Conservation (phyloP, 2,113 vertebrate genomes). For the Marcusenius ussheri region DNA sequence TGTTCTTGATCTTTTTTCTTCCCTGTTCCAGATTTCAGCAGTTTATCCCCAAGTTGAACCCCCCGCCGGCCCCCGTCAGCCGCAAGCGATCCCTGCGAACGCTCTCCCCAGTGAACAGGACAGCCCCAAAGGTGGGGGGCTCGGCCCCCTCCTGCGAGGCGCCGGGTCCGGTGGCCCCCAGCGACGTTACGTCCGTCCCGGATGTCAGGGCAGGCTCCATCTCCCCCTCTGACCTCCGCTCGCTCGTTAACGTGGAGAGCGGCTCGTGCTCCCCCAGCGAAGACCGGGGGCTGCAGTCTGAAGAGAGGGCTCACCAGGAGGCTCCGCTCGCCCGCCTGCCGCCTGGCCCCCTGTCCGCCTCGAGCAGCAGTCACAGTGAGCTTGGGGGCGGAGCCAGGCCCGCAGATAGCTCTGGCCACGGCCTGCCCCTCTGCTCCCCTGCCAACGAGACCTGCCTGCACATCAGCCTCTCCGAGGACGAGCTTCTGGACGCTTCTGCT, state of each 20-base stretch:
- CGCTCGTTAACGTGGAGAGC: constrained; percentile 50
- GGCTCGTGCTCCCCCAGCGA: constrained; percentile 59
- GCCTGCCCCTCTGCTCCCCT: constrained; percentile 47
- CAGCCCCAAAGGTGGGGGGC: constrained; percentile 29
- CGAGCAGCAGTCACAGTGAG: constrained; percentile 49
- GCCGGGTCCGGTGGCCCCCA: constrained; percentile 33
- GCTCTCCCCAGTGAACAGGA: constrained; percentile 55
- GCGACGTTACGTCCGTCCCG: constrained; percentile 56
- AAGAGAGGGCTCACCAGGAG: constrained; percentile 51
- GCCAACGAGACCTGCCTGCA: constrained; percentile 69
- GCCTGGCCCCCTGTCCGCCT: constrained; percentile 44
- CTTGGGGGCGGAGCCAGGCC: constrained; percentile 39
- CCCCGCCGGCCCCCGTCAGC: constrained; percentile 57
- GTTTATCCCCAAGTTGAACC: constrained; percentile 70
- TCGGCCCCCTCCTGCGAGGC: not conserved
- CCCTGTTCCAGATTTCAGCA: constrained; percentile 52
- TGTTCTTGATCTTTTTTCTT: constrained; percentile 6
- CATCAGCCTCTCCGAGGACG: constrained; percentile 77
- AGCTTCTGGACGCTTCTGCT: constrained; percentile 56
- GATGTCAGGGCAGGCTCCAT: constrained; percentile 59
- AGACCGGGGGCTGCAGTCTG: constrained; percentile 53
- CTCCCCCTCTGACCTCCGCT: constrained; percentile 57
- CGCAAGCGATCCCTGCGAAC: constrained; percentile 69
- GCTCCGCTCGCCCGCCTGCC: constrained; percentile 51
- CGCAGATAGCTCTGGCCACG: constrained; percentile 36